These are phyloP conservation scores for Drosophila rellima DNA, from an alignment of 2,888 invertebrate species.

Conservation along the genomic window DNA sequence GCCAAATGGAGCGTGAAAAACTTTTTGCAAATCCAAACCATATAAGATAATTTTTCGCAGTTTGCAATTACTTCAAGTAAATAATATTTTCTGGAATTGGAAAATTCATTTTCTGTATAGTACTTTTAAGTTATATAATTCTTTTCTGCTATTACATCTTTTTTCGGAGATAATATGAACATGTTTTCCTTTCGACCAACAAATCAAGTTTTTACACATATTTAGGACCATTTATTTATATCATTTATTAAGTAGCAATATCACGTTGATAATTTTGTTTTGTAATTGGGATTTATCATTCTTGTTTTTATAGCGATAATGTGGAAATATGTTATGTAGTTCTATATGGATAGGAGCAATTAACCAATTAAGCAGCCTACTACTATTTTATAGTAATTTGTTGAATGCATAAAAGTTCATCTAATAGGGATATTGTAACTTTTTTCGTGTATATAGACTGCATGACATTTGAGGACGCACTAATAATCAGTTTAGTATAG, in stretches of 20 bases:
- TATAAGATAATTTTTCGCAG: conserved; percentile 39
- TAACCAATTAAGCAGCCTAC: conserved; percentile 65
- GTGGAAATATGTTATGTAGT: conserved; percentile 46
- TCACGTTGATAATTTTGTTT: conserved; percentile 75
- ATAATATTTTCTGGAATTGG: conserved; percentile 1
- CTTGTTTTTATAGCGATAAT: conserved; percentile 51
- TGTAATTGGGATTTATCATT: conserved; percentile 32
- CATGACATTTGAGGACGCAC: conserved; percentile 19
- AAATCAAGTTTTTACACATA: conserved; percentile 3
- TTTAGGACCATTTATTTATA: conserved; percentile 57
- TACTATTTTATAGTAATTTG: conserved; percentile 51
- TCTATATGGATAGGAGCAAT: conserved; percentile 55
- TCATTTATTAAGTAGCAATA: conserved; percentile 68
- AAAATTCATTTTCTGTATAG: neutral
- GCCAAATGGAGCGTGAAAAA: conserved; percentile 67
- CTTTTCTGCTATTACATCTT: neutral
- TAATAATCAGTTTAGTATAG: conserved; percentile 13
- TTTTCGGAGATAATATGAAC: neutral
- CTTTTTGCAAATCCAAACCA: conserved; percentile 43
- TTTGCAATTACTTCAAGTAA: conserved; percentile 9
- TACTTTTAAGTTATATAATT: neutral
- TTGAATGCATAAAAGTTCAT: conserved; percentile 24
- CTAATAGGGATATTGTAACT: conserved; percentile 34
- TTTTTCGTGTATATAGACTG: conserved; percentile 6
- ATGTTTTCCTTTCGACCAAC: neutral